These are phyloP conservation scores for Sinonovacula constricta DNA, from an alignment of 1,140 invertebrate genomes.

Conservation along the genomic window DNA sequence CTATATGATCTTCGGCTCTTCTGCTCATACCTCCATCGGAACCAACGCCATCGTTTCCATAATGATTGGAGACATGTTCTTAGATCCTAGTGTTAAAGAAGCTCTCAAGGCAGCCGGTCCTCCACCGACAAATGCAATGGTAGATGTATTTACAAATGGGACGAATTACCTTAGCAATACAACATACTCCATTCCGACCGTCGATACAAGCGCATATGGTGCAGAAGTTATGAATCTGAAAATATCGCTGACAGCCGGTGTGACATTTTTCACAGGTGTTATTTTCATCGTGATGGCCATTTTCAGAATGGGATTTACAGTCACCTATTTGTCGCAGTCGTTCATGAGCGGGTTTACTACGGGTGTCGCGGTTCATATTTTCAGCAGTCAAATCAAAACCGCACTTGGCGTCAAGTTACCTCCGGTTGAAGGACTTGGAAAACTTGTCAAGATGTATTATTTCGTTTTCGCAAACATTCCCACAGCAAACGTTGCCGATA, in stretches of 20 bases:
- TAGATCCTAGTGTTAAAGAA: constrained; percentile 28
- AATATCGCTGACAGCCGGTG: constrained; percentile 33
- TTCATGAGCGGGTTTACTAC: constrained; percentile 94
- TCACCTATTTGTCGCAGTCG: constrained; percentile 90
- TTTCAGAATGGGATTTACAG: constrained; percentile 89
- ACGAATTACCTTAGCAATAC: neutral
- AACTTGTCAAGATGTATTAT: constrained; percentile 64
- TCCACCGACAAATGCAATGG: neutral
- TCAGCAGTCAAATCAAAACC: constrained; percentile 84
- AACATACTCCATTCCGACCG: neutral
- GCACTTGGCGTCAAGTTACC: constrained; percentile 85
- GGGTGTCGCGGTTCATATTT: constrained; percentile 93
- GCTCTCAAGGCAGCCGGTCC: neutral
- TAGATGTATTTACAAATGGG: too few relatives aligned
- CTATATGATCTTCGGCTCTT: constrained; percentile 72
- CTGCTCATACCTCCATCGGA: constrained; percentile 69
- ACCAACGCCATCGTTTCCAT: constrained; percentile 67
- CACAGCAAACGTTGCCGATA: constrained; percentile 64
- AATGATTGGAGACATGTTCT: constrained; percentile 60
- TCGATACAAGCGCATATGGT: constrained; percentile 54
- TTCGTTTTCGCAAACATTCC: constrained; percentile 59
- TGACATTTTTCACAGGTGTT: constrained; percentile 51
- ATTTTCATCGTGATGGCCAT: constrained; percentile 85
- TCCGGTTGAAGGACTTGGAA: constrained; percentile 47
- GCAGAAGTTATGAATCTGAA: constrained; percentile 22